Evolutionary conservation across 92 coral and sea anemone species (phyloP).

Genomic region (Virgularia gustaviana): DNA sequence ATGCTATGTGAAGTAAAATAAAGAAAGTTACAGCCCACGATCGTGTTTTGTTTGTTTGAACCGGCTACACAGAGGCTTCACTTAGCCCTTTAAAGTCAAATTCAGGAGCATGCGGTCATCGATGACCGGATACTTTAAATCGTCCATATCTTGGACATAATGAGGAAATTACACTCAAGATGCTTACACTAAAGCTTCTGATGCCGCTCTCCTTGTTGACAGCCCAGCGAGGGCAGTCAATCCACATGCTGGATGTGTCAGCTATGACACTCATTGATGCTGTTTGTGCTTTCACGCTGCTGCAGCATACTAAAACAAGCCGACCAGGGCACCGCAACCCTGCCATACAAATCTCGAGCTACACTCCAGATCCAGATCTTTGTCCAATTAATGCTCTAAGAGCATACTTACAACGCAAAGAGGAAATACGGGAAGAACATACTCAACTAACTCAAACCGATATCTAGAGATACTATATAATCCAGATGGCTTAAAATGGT

Average conservation of each 20-base stretch:
- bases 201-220: constrained; percentile 36
- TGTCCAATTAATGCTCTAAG: too few relatives aligned
- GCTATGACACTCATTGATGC: too few relatives aligned
- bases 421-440: neutral
- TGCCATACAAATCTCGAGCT: constrained; percentile 11
- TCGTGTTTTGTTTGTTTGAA: too few relatives aligned
- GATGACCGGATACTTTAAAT: too few relatives aligned
- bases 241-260: constrained; percentile 27
- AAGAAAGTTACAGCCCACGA: too few relatives aligned
- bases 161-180: neutral
- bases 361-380: constrained; percentile 43
- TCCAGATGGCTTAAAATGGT: constrained; percentile 9
- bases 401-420: constrained; percentile 20
- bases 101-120: too few relatives aligned
- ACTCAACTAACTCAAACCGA: neutral
- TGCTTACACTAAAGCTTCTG: constrained; percentile 31
- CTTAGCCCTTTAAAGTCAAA: too few relatives aligned
- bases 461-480: constrained; percentile 5
- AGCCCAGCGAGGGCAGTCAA: constrained; percentile 34
- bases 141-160: too few relatives aligned
- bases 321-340: neutral
- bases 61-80: too few relatives aligned
- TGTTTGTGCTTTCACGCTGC: constrained; percentile 19
- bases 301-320: too few relatives aligned
- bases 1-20: too few relatives aligned